Evolutionary conservation across 1,140 invertebrate species (phyloP), one percentile per base, ranked within the genome.

Genomic region (Stratiolaelaps scimitus): DNA sequence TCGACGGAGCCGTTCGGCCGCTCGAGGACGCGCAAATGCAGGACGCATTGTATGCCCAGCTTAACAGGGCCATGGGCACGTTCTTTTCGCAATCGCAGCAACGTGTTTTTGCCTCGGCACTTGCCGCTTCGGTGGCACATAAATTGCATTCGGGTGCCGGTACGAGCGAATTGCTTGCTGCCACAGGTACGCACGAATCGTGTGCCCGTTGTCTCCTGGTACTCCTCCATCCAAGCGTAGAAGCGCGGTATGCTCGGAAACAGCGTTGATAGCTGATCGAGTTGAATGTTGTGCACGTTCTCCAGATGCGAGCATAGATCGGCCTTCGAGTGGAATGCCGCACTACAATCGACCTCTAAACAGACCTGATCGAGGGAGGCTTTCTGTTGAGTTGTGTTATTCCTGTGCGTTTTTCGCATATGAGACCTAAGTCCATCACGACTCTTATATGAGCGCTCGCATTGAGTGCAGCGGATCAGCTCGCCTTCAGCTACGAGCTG

Each of bases 151-250:
- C 53, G 53, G 13, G 53, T 60, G 20, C 53, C 53, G 15, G 53
- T 60, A 17, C 34, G 26, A 2, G 34, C 53, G 23, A 60, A 60
- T 23, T 60, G 53, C 10, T 60, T 60, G 15, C 26, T 60, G 15
- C 53, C 53, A 34, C 53, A 60, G 10, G 53, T 60, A 23, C 53
- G 53, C 13, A 60, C 53, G 23, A 60, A 60, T 17, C 53, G 53
- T 29, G 34, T 60, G 2, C 53, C 53, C 4, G 53, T 29, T 10
- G 53, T 29, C 53, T 60, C 53, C 34, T 60, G 53, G 20, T 29
- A 60, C 53, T 60, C 53, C 53, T 60, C 53, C 53, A 60, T 60
- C 53, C 53, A 60, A n/a, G 53, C 53, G 20, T 60, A 60, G 53
- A 60, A 60, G 17, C 53, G 13, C 26, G 53, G 53, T 5, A 34